A percentile compares a stretch with the other conserved stretches of the same genome.
Conservation (phyloP, 92 coral and sea anemone genomes). For the Actinernus sp. region DNA sequence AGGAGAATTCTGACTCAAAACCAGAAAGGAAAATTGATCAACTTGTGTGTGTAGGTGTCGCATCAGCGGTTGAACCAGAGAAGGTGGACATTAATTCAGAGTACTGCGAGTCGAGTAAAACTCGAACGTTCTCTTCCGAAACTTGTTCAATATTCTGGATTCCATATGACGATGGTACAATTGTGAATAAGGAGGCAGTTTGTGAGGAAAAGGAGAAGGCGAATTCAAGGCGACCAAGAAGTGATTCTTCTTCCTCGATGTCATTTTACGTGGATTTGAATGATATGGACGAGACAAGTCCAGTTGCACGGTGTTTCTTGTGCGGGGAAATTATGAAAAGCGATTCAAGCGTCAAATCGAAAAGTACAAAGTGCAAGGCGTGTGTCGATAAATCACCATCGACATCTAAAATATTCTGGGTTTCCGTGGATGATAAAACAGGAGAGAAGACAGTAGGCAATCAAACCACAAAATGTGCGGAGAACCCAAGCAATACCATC, state of each 20-base stretch:
- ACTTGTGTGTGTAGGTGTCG: too few species aligned
- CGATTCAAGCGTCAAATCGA: too few species aligned
- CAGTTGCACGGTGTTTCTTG: background rate
- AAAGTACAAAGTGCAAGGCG: too few species aligned
- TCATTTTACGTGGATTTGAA: constrained; percentile 28
- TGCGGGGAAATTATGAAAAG: too few species aligned
- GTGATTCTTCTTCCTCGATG: constrained; percentile 5
- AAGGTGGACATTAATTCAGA: too few species aligned
- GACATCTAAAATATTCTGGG: constrained; percentile 12
- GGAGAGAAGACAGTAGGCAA: constrained; percentile 17
- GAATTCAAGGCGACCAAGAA: constrained; percentile 1
- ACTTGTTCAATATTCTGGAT: constrained; percentile 61
- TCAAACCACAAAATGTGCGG: too few species aligned
- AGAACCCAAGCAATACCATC: too few species aligned
- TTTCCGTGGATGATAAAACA: constrained; percentile 24
- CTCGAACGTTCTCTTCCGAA: constrained; percentile 53
- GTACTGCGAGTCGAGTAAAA: constrained; percentile 7
- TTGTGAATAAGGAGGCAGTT: background rate
- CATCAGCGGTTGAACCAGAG: too few species aligned
- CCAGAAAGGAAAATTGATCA: too few species aligned
- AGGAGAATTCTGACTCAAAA: too few species aligned
- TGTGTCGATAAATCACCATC: background rate
- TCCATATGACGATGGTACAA: constrained; percentile 20
- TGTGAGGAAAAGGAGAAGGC: background rate
- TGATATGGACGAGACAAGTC: background rate